Conservation (phyloP, 2,113 vertebrate genomes). For the Rhea americana region DNA sequence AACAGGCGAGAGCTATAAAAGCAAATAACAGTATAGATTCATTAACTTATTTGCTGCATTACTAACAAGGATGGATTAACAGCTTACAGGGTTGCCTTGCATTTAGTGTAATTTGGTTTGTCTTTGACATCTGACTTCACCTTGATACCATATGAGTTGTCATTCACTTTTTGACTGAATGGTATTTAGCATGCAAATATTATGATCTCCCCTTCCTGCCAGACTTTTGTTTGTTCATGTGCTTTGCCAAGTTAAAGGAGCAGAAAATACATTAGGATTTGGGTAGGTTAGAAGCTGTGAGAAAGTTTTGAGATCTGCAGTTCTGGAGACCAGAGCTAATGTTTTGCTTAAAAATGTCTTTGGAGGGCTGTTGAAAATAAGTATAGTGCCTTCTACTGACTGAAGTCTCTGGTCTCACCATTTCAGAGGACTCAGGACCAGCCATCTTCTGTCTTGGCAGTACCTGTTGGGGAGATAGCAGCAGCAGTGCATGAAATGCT, state of each 20-base stretch:
- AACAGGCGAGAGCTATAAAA: background rate
- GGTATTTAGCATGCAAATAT: slow-evolving; percentile 40
- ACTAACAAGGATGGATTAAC: slow-evolving; percentile 10
- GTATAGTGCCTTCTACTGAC: background rate
- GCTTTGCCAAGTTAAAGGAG: slow-evolving; percentile 18
- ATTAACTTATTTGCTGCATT: background rate
- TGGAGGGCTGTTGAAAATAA: background rate
- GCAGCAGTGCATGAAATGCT: background rate
- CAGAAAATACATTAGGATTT: background rate
- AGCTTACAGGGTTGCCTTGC: background rate
- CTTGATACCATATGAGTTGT: slow-evolving; percentile 14
- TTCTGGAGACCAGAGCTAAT: background rate
- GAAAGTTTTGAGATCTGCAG: background rate
- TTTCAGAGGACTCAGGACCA: background rate
- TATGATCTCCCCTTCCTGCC: background rate
- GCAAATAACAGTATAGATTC: background rate
- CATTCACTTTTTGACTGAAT: background rate
- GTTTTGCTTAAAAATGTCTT: background rate
- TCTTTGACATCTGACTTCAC: slow-evolving; percentile 27
- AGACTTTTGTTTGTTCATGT: slow-evolving; percentile 35
- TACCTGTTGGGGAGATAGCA: background rate
- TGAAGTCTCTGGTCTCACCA: background rate
- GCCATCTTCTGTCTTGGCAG: background rate
- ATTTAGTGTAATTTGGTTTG: background rate
- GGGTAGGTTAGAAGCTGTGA: background rate